Percentiles rank a stretch among this genome's conserved stretches.
phyloP scores from a whole-genome alignment of 2,113 vertebrate species.

The Heterotilapia buettikoferi region DNA sequence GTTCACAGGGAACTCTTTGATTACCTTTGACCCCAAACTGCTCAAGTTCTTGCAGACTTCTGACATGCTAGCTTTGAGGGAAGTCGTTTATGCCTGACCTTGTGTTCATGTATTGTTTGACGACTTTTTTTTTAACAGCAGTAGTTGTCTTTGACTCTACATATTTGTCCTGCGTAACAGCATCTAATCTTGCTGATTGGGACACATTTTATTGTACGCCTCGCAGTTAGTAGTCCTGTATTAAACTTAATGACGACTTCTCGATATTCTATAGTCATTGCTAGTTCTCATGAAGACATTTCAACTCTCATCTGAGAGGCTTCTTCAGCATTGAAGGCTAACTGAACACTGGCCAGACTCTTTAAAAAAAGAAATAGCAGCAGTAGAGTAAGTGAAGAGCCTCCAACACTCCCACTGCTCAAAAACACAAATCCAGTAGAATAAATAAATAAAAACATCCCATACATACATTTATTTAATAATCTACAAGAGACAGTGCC shows the following conservation, averaged over 20 bases:
- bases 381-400: neutral
- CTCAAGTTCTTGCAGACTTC: neutral
- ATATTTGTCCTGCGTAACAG: neutral
- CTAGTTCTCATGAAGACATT: neutral
- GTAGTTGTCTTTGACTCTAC: neutral
- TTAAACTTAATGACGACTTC: neutral
- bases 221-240: neutral
- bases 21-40: neutral
- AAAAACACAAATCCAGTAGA: neutral
- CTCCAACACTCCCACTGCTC: neutral
- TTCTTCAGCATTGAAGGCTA: neutral
- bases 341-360: neutral
- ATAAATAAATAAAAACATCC: neutral
- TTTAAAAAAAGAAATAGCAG: neutral
- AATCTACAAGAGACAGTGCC: neutral
- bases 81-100: rapidly evolving
- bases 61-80: neutral
- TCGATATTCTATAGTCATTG: rapidly evolving
- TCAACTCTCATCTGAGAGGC: neutral
- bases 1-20: neutral
- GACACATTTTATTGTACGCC: rapidly evolving
- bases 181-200: neutral
- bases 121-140: neutral
- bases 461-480: neutral
- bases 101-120: neutral